phyloP scores from a whole-genome alignment of 2,113 vertebrate genomes.

The Alligator sinensis region DNA sequence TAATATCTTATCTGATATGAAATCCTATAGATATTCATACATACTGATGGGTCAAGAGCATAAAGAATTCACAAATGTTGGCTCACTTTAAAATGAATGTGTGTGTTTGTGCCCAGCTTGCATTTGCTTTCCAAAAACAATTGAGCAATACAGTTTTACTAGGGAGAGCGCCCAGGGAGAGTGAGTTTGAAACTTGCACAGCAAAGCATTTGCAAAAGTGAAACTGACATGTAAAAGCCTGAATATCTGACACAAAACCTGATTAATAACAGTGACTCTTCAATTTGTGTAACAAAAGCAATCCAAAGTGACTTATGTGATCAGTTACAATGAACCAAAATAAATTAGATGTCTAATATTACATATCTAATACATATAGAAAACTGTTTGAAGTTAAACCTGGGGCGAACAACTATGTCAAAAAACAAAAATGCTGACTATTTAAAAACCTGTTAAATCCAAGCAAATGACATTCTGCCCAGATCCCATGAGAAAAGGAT shows the following conservation, averaged over 20 bases:
- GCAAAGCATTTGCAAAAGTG: neutral
- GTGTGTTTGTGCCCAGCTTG: neutral
- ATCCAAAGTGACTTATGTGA: neutral
- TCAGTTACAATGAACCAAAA: neutral
- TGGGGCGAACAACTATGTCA: neutral
- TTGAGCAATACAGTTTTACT: rapidly evolving
- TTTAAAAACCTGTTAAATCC: neutral
- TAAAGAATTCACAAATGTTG: neutral
- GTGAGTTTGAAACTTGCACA: neutral
- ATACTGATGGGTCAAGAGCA: neutral
- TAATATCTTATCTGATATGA: neutral
- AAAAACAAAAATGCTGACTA: neutral
- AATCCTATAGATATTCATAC: neutral
- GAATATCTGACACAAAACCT: neutral
- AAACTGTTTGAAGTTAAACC: neutral
- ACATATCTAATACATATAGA: neutral
- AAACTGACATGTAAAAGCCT: neutral
- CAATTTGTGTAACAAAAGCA: neutral
- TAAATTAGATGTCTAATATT: neutral
- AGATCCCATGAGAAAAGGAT: neutral
- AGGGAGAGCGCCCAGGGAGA: neutral
- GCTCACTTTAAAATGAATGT: neutral
- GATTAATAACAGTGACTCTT: neutral
- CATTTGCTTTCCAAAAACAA: neutral
- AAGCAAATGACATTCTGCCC: neutral